phyloP scores from a whole-genome alignment of 2,113 vertebrate genomes.

The Murina feae region DNA sequence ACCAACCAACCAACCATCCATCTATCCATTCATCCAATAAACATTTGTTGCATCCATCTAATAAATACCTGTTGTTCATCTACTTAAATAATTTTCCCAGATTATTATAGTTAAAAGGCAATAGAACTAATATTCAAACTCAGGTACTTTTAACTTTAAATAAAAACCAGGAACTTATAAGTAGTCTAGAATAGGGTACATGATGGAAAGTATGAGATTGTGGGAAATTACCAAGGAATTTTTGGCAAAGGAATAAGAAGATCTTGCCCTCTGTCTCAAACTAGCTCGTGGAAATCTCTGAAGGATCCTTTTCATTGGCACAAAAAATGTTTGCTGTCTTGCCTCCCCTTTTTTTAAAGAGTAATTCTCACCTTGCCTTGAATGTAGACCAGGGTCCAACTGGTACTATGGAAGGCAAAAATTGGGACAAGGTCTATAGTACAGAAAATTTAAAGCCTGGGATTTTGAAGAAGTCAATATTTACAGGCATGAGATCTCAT shows the following conservation, averaged over 20 bases:
- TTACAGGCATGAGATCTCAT: not conserved
- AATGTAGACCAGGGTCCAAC: not conserved
- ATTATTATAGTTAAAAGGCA: slow-evolving; percentile 12
- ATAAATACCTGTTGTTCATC: not conserved
- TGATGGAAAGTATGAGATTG: not conserved
- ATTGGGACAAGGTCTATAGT: not conserved
- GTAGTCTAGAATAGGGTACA: not conserved
- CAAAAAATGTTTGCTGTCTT: slow-evolving; percentile 10
- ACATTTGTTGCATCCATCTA: not conserved
- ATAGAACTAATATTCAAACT: slow-evolving; percentile 28
- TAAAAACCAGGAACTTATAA: not conserved
- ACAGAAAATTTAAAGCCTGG: not conserved
- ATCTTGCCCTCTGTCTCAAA: not conserved
- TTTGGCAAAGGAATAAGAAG: not conserved
- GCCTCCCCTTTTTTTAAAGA: not conserved
- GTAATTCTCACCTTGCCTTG: slow-evolving; percentile 15
- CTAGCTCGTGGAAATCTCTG: not conserved
- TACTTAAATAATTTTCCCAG: slow-evolving; percentile 32
- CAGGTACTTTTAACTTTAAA: slow-evolving; percentile 17
- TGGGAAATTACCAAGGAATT: not conserved
- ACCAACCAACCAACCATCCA: not conserved
- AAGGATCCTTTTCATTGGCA: not conserved
- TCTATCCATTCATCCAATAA: not conserved
- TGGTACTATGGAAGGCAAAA: not conserved
- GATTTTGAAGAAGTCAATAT: slow-evolving; percentile 15